Evolutionary conservation across 1,140 invertebrate genomes (phyloP).

Genomic region (Drosophila nigrodunni): DNA sequence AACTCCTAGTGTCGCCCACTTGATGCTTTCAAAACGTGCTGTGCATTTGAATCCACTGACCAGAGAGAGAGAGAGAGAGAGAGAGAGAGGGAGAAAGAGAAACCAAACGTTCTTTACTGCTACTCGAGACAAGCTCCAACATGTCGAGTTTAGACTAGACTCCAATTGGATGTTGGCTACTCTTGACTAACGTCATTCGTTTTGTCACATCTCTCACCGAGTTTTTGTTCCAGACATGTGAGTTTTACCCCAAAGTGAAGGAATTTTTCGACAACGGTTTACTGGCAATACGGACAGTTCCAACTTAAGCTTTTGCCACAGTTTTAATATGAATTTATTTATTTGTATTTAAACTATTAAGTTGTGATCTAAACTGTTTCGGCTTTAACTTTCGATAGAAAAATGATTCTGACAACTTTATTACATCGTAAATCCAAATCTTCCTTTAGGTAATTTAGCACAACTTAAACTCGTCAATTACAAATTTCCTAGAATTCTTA

Average conservation of each 20-base stretch:
- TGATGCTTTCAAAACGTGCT: constrained; percentile 34
- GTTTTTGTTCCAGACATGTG: not conserved
- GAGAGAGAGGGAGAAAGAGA: no score
- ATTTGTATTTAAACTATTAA: no score
- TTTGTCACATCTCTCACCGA: not conserved
- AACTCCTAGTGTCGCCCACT: constrained; percentile 6
- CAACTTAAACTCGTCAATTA: no score
- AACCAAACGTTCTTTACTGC: not conserved
- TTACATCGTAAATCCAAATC: no score
- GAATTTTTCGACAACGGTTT: not conserved
- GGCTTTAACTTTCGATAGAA: no score
- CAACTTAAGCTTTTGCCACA: not conserved
- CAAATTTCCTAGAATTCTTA: no score
- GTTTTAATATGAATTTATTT: not conserved
- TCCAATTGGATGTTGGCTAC: constrained; percentile 6
- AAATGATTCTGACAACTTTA: no score
- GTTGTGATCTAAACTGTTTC: no score
- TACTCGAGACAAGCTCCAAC: constrained; percentile 13
- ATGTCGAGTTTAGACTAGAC: constrained; percentile 7
- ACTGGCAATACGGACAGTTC: not conserved
- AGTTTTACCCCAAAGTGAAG: not conserved
- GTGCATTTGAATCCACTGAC: constrained; percentile 11
- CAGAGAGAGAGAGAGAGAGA: not conserved
- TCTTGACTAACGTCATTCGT: constrained; percentile 4
- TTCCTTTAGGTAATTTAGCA: no score